Evolutionary conservation across 2,888 invertebrate genomes (phyloP), one percentile per base, ranked within the genome.

Genomic region (Pecten maximus): DNA sequence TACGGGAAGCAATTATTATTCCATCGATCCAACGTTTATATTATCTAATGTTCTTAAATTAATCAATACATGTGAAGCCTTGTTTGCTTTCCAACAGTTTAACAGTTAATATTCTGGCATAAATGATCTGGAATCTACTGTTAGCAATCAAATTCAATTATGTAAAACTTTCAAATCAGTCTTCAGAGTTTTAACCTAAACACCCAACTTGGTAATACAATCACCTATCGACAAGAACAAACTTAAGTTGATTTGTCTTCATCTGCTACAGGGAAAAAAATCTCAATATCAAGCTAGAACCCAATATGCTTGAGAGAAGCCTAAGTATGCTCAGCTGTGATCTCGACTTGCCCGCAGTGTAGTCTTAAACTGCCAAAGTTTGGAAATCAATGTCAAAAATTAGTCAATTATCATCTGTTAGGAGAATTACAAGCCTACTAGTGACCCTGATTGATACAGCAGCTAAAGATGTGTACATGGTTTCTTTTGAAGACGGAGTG

Each of bases 361-460:
- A 74, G 74, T 74, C 74, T 74, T 74, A 74, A 74, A 74, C 28
- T 74, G 35, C 74, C 16, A 16, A 74, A 35, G 74, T 74, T 74
- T 74, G 74, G 74, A 74, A 74, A 74, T 74, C 74, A 74, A 74
- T 74, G 74, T 74, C 74, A 74, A 74, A 74, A 74, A 74, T 74
- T 74, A 74, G 74, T 74, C 35, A 35, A 74, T 74, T 74, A 74
- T 35, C 74, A 74, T 74, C 74, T 35, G 74, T 74, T 74, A 74
- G 28, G 35, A 23, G n/a, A 60, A 23, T 60, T n/a, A 74, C 35
- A 74, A 35, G 74, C 74, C 74, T 74, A 74, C 28, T 35, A 10
- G 35, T 28, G 74, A 28, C 74, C 74, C 74, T 74, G 74, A 74
- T 74, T 74, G 74, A 28, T 74, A 15, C 16, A 10, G 74, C 74